Evolutionary conservation across 2,797 vertebrate species (phyloP).

Genomic region (Kryptolebias ocellatus): DNA sequence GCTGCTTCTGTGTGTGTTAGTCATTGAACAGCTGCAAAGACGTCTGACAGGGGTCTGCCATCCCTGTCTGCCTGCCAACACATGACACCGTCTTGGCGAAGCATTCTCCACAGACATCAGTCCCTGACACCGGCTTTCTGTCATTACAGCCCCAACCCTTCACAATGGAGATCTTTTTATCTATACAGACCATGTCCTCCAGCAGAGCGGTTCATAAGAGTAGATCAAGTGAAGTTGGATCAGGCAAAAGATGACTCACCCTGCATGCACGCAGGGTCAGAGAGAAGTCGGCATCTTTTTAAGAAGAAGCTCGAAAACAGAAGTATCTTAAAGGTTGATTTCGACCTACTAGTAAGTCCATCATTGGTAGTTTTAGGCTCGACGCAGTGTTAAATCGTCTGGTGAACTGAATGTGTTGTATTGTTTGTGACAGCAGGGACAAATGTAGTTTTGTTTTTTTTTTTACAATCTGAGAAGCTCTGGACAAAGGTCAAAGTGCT

Average conservation of each 20-base stretch:
- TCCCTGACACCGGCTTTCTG: constrained; percentile 31
- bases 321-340: constrained; percentile 1
- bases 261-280: constrained; percentile 33
- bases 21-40: constrained; percentile 51
- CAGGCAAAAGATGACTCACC: constrained; percentile 45
- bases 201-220: constrained; percentile 37
- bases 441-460: background rate
- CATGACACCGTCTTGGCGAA: constrained; percentile 63
- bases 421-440: background rate
- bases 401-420: background rate
- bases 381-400: background rate
- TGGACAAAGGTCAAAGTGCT: constrained; percentile 1
- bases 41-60: constrained; percentile 45
- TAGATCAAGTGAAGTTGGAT: constrained; percentile 47
- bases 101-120: constrained; percentile 37
- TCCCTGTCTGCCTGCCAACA: constrained; percentile 52
- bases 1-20: constrained; percentile 54
- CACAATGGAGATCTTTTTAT: constrained; percentile 39
- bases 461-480: constrained; percentile 4
- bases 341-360: constrained; percentile 2
- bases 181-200: constrained; percentile 29
- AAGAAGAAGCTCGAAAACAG: constrained; percentile 9
- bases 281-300: constrained; percentile 38
- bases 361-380: background rate
- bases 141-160: constrained; percentile 16